phyloP scores from a whole-genome alignment of 1,140 invertebrate species.

The Zaprionus davidi region DNA sequence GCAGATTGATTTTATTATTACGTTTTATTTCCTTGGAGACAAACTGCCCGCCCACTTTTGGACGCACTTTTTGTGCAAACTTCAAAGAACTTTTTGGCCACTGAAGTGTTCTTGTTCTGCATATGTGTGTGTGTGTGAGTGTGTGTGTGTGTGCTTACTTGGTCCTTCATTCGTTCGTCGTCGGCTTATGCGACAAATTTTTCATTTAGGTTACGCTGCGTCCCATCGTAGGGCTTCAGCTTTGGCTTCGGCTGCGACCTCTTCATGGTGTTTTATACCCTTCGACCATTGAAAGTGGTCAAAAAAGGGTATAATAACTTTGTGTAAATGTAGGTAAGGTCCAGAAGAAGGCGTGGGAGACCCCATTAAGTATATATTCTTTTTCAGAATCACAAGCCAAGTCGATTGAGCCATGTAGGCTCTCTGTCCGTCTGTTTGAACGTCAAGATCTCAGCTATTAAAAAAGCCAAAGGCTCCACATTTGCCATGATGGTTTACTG shows the following conservation, averaged over 20 bases:
- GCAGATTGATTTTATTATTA: slow-evolving; percentile 78
- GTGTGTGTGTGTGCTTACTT: slow-evolving; percentile 25
- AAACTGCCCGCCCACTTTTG: slow-evolving; percentile 57
- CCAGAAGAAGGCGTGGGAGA: too few relatives aligned
- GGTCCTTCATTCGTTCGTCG: slow-evolving; percentile 45
- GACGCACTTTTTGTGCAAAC: slow-evolving; percentile 67
- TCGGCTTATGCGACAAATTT: slow-evolving; percentile 75
- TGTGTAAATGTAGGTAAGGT: too few relatives aligned
- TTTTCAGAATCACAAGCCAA: too few relatives aligned
- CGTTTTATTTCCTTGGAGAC: slow-evolving; percentile 83
- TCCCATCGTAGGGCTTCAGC: slow-evolving; percentile 58
- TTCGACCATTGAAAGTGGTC: too few relatives aligned
- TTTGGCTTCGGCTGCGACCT: slow-evolving; percentile 39
- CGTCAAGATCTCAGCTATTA: too few relatives aligned
- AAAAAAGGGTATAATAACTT: too few relatives aligned
- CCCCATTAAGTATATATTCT: too few relatives aligned
- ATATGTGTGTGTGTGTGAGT: slow-evolving; percentile 32
- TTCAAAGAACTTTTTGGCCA: slow-evolving; percentile 73
- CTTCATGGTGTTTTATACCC: not conserved
- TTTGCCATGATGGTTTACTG: too few relatives aligned
- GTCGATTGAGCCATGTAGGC: too few relatives aligned
- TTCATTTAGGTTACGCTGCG: slow-evolving; percentile 67
- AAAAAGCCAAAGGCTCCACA: too few relatives aligned
- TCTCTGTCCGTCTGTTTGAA: too few relatives aligned
- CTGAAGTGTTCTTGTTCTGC: slow-evolving; percentile 66